Evolutionary conservation across 53 echinoderm and acorn worm genomes (phyloP).

Genomic region (Patiria pectinifera): DNA sequence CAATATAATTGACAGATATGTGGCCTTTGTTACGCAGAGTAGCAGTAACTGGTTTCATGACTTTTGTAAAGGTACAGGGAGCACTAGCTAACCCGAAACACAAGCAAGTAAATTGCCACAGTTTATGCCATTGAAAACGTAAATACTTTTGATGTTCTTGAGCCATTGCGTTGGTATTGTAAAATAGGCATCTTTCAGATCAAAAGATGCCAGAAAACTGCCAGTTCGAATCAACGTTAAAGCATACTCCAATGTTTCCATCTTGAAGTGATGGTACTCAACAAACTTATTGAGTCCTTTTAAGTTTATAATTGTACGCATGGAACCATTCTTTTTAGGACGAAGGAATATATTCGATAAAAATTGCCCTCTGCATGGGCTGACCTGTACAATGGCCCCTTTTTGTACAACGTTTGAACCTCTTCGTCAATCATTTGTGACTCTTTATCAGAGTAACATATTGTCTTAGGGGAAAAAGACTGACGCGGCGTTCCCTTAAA

Average conservation of each 20-base stretch:
- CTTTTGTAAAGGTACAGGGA: slow-evolving; percentile 1
- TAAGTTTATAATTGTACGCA: not conserved
- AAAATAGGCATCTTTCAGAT: slow-evolving; percentile 45
- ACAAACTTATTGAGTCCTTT: slow-evolving; percentile 22
- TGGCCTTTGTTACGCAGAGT: not conserved
- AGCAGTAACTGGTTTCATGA: not conserved
- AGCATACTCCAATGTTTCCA: slow-evolving; percentile 39
- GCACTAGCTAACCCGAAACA: slow-evolving; percentile 11
- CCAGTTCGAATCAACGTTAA: not conserved
- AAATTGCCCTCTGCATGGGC: slow-evolving; percentile 4
- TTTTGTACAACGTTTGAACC: not conserved
- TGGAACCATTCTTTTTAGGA: slow-evolving; percentile 65
- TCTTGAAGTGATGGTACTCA: slow-evolving; percentile 35
- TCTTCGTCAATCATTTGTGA: not conserved
- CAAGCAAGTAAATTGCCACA: slow-evolving; percentile 10
- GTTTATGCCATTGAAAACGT: slow-evolving; percentile 6
- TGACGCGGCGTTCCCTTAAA: not conserved
- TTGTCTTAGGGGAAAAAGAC: not conserved
- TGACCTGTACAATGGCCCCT: not conserved
- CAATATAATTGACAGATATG: slow-evolving; percentile 5
- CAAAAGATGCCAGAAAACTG: slow-evolving; percentile 12
- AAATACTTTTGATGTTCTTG: slow-evolving; percentile 18
- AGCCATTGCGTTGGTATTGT: slow-evolving; percentile 1
- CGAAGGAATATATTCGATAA: slow-evolving; percentile 60
- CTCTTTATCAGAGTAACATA: not conserved